A percentile compares a stretch with the other conserved stretches of the same genome.
Evolutionary conservation across 2,797 vertebrate genomes (phyloP).

Genomic region (Urosaurus nigricauda): DNA sequence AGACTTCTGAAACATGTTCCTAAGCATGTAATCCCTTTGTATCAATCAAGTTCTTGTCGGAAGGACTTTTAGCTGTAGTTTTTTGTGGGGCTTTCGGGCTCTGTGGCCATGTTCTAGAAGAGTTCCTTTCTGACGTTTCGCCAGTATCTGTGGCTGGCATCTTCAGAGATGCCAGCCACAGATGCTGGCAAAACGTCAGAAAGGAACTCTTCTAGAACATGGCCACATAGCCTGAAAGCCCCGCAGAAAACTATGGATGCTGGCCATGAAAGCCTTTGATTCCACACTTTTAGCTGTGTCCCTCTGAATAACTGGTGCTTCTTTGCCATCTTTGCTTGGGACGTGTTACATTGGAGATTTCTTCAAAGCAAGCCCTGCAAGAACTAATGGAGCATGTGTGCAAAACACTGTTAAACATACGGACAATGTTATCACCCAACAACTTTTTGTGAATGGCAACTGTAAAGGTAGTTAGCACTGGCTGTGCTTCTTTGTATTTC

Average conservation of each 20-base stretch:
- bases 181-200: no score
- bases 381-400: background rate
- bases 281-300: slow-evolving; percentile 32
- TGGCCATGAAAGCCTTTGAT: no score
- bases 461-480: background rate
- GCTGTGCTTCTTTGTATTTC: background rate
- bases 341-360: background rate
- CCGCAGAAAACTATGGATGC: no score
- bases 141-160: no score
- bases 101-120: no score
- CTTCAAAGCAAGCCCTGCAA: background rate
- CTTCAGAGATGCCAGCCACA: no score
- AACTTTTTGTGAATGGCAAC: background rate
- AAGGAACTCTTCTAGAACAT: no score
- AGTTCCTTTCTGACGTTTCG: no score
- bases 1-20: background rate
- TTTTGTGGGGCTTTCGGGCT: no score
- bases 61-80: slow-evolving; percentile 39
- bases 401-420: background rate
- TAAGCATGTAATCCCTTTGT: slow-evolving; percentile 14
- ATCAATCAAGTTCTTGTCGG: slow-evolving; percentile 49
- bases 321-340: background rate
- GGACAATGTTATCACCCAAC: background rate
- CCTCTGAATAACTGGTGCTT: slow-evolving; percentile 16
- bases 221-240: no score